phyloP scores from a whole-genome alignment of 2,797 vertebrate genomes.

The Chaenodraco wilsoni region DNA sequence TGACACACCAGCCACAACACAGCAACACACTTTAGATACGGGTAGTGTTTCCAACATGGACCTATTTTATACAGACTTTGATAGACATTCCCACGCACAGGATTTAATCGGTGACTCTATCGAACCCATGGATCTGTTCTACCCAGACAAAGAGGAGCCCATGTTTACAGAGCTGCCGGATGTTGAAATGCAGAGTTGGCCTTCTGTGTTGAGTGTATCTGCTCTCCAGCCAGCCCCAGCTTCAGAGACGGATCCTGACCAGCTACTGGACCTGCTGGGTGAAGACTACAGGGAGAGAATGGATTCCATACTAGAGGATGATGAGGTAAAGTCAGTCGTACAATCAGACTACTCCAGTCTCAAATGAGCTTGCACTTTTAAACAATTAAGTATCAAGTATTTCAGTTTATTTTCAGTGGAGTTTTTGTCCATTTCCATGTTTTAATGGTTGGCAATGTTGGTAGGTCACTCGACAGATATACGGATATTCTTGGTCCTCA shows the following conservation, averaged over 20 bases:
- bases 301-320: conserved; percentile 13
- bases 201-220: conserved; percentile 77
- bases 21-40: conserved; percentile 7
- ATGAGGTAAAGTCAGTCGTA: conserved; percentile 36
- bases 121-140: conserved; percentile 75
- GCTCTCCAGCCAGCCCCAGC: conserved; percentile 80
- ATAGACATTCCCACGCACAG: conserved; percentile 37
- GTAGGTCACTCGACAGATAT: neutral
- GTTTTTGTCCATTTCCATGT: too few species aligned
- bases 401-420: too few species aligned
- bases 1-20: neutral
- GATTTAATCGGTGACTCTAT: conserved; percentile 46
- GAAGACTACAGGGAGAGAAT: conserved; percentile 27
- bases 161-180: conserved; percentile 63
- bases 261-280: conserved; percentile 19
- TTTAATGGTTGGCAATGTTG: neutral
- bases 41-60: neutral
- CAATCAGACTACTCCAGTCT: neutral
- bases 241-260: conserved; percentile 50
- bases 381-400: neutral
- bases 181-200: conserved; percentile 63
- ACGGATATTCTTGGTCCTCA: neutral
- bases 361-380: neutral
- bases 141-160: conserved; percentile 72
- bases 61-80: conserved; percentile 31